Percentiles rank a stretch among this genome's conserved stretches.
phyloP scores from a whole-genome alignment of 2,113 vertebrate genomes.

The Amazona guildingii region DNA sequence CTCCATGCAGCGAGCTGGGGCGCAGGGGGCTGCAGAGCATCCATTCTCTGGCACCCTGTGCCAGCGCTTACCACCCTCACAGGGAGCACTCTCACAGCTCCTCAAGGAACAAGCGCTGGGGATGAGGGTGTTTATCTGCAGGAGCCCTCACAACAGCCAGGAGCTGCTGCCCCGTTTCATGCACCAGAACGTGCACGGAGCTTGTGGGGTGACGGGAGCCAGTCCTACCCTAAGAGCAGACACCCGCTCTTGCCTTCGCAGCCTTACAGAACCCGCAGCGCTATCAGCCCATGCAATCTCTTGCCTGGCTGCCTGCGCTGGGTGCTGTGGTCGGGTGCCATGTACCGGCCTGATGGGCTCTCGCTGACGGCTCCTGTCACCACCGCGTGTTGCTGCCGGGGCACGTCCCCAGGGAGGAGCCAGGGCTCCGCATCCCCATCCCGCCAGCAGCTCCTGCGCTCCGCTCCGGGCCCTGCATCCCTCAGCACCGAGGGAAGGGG shows the following conservation, averaged over 20 bases:
- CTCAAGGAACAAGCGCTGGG: fast-evolving
- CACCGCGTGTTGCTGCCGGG: fast-evolving
- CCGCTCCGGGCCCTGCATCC: not conserved
- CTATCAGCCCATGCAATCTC: not conserved
- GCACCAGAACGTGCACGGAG: fast-evolving
- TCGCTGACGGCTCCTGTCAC: not conserved
- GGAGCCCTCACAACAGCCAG: not conserved
- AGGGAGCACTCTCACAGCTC: not conserved
- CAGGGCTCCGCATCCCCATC: not conserved
- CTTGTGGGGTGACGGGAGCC: not conserved
- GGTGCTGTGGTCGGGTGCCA: not conserved
- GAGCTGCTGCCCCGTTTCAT: fast-evolving
- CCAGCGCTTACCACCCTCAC: not conserved
- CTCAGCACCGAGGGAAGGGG: fast-evolving
- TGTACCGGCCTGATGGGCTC: not conserved
- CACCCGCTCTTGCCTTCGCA: not conserved
- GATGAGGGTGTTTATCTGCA: not conserved
- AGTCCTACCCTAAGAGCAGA: not conserved
- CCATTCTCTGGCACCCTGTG: not conserved
- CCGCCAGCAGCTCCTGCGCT: not conserved
- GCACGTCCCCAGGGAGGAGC: not conserved
- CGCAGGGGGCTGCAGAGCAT: not conserved
- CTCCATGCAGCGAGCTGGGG: fast-evolving
- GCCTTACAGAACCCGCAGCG: not conserved
- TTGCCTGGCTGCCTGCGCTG: not conserved